Conservation (phyloP, 2,888 invertebrate genomes). For the Himalopsyche tibetana region DNA sequence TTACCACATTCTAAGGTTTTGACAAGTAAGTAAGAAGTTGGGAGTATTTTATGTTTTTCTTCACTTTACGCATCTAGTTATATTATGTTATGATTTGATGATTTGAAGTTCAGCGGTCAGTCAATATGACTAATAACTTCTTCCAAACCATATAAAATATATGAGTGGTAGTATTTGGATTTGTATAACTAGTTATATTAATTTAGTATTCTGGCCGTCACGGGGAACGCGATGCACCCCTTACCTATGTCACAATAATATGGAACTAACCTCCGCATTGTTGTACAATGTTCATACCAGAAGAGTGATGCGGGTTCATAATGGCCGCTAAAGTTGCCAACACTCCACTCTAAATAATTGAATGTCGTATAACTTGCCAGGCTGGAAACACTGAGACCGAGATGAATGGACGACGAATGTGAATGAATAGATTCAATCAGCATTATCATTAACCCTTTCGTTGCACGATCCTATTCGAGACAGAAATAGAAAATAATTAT, state of each 20-base stretch:
- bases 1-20: too few relatives aligned
- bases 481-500: too few relatives aligned
- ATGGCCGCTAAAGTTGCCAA: constrained; percentile 62
- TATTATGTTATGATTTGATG: too few relatives aligned
- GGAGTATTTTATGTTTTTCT: too few relatives aligned
- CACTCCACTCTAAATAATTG: constrained; percentile 62
- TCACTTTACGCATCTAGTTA: too few relatives aligned
- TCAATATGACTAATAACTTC: too few relatives aligned
- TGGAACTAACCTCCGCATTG: constrained; percentile 35
- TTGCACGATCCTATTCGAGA: not conserved
- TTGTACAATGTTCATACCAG: constrained; percentile 45
- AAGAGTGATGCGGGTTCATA: constrained; percentile 62
- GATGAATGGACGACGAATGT: constrained; percentile 46
- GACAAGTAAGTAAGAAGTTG: too few relatives aligned
- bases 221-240: constrained; percentile 6
- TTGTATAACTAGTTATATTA: too few relatives aligned
- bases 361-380: constrained; percentile 56
- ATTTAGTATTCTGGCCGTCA: not conserved
- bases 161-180: too few relatives aligned
- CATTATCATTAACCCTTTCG: constrained; percentile 23
- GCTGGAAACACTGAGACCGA: constrained; percentile 21
- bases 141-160: too few relatives aligned
- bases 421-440: constrained; percentile 40
- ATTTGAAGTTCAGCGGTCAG: too few relatives aligned
- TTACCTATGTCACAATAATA: not conserved